Evolutionary conservation across 2,797 vertebrate genomes (phyloP), one percentile per base, ranked within the genome.

Genomic region (Syngnathus rostellatus): DNA sequence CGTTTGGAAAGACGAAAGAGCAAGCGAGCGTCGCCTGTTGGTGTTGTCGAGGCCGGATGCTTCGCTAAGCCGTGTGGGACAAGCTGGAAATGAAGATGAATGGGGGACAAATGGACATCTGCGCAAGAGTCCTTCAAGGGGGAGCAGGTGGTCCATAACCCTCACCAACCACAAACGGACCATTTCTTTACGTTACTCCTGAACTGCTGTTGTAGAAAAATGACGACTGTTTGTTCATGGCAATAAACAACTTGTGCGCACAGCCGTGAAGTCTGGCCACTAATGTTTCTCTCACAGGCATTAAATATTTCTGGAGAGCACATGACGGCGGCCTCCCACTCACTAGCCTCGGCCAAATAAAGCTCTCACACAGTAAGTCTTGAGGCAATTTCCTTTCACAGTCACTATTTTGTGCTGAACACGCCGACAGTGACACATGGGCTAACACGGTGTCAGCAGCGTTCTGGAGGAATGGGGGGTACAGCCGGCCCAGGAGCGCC

Each of bases 81-180:
- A 65, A 38, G 71, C 70, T 9, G 65, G 57, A 74, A 77, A 82
- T 74, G 64, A 77, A 81, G 82, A 85, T 78, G 73, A 86, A 82
- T 81, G 77, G 75, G 66, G 72, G 82, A 85, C 77, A 78, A 80
- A 80, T 74, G 69, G 68, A 50, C n/a, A 70, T 79, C 12, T 75
- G 39, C 83, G 81, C 23, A 70, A 66, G 71, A 59, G 43, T 63
- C 77, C 77, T 76, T 63, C 68, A 76, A 73, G 77, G 77, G 77
- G 63, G 78, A 77, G 69, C 84, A 83, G 82, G 80, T 84, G 84
- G 77, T 68, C 23, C 62, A 43, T n/a, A 45, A 14, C 31, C 31
- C 3, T 31, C 31, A 31, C 31, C 31, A 4, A 25, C 1, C 0
- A 31, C 5, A 37, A 2, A 21, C 2, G 3, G 50, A 21, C 21